Percentiles rank a stretch among this genome's conserved stretches.
phyloP scores from a whole-genome alignment of 2,888 invertebrate genomes.

The Hoplodrina blanda region DNA sequence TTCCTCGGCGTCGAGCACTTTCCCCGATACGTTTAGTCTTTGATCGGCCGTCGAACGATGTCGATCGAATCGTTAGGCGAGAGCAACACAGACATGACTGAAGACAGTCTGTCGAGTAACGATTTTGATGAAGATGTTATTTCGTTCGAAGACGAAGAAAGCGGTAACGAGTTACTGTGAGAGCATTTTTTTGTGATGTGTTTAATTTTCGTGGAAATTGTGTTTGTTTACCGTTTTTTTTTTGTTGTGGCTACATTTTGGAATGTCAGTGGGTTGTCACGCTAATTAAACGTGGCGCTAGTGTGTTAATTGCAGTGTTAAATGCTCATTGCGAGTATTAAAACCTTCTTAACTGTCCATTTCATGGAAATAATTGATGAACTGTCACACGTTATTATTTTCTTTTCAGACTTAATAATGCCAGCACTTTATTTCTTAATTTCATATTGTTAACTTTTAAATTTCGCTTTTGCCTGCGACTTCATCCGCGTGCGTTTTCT shows the following conservation, averaged over 20 bases:
- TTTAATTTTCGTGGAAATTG: conserved; percentile 51
- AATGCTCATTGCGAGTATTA: conserved; percentile 1
- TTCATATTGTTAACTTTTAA: too few relatives aligned
- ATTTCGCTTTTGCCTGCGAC: too few relatives aligned
- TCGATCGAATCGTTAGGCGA: conserved; percentile 68
- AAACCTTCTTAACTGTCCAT: conserved; percentile 1
- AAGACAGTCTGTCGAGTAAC: conserved; percentile 80
- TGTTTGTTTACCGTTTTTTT: conserved; percentile 46
- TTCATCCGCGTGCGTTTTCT: too few relatives aligned
- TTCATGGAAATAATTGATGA: not conserved
- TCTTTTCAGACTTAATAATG: not conserved
- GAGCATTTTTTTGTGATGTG: conserved; percentile 66
- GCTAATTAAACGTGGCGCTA: conserved; percentile 38
- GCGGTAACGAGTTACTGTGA: conserved; percentile 73
- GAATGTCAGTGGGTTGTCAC: conserved; percentile 53
- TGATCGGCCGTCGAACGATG: conserved; percentile 73
- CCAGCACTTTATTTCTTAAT: not conserved
- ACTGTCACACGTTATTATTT: not conserved
- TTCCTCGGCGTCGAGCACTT: conserved; percentile 68
- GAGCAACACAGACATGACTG: conserved; percentile 74
- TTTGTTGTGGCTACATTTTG: conserved; percentile 44
- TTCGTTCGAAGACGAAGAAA: conserved; percentile 60
- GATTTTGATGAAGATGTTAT: conserved; percentile 50
- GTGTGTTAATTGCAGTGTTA: conserved; percentile 35
- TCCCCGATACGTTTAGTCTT: conserved; percentile 72